Evolutionary conservation across 2,113 vertebrate species (phyloP).

Genomic region (Megaptera novaeangliae): DNA sequence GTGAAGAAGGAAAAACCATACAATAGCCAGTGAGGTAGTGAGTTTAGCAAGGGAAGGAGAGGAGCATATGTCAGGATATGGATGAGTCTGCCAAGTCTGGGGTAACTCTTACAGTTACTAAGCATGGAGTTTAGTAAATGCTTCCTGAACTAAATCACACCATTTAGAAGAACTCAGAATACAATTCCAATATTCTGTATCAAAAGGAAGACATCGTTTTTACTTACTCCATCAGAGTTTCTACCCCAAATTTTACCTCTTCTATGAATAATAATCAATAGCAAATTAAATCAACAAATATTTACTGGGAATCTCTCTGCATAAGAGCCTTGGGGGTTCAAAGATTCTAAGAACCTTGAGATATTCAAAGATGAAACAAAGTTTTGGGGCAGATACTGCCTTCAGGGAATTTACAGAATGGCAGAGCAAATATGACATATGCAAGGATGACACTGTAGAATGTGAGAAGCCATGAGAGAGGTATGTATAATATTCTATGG

Average conservation of each 20-base stretch:
- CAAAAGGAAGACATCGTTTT: neutral
- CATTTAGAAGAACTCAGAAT: neutral
- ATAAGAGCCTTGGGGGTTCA: neutral
- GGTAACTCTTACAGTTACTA: neutral
- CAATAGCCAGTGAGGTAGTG: neutral
- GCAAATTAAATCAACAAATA: constrained; percentile 12
- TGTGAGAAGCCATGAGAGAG: neutral
- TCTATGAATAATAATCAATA: constrained; percentile 28
- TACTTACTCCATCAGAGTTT: neutral
- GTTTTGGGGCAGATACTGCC: neutral
- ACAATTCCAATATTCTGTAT: neutral
- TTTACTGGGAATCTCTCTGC: neutral
- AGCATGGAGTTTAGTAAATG: neutral
- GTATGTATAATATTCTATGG: neutral
- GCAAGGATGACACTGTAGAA: neutral
- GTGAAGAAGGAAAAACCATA: neutral
- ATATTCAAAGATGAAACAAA: neutral
- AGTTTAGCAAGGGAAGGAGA: neutral
- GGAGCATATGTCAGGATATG: neutral
- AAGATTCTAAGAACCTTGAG: neutral
- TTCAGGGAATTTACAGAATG: neutral
- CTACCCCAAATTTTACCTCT: neutral
- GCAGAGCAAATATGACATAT: neutral
- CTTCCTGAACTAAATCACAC: neutral
- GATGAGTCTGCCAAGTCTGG: neutral